Percentiles rank a stretch among this genome's conserved stretches.
Evolutionary conservation across 2,797 vertebrate species (phyloP).

Genomic region (Eulemur mongoz): DNA sequence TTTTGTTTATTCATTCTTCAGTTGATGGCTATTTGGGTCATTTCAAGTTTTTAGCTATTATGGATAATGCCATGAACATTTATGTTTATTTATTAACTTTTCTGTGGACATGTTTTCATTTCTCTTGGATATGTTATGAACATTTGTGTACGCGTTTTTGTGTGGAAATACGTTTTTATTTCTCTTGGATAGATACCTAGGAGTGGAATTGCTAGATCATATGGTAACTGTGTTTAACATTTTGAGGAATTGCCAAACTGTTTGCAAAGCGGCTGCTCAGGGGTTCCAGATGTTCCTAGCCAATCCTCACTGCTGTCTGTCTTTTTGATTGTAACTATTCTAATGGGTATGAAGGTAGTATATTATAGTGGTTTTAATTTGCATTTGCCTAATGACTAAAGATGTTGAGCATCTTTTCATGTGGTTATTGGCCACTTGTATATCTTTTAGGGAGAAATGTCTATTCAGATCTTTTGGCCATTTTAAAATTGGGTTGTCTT

Average conservation of each 20-base stretch:
- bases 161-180: background rate
- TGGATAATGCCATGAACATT: background rate
- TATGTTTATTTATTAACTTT: background rate
- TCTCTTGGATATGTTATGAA: background rate
- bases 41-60: conserved; percentile 24
- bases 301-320: background rate
- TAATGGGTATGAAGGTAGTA: background rate
- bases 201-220: background rate
- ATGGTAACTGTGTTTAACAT: background rate
- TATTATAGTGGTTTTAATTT: background rate
- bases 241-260: background rate
- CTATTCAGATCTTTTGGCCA: background rate
- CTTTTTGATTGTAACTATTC: background rate
- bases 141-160: background rate
- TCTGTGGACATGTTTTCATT: conserved; percentile 25
- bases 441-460: background rate
- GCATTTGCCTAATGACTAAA: background rate
- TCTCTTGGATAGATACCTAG: background rate
- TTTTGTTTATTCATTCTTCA: background rate
- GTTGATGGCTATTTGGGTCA: background rate
- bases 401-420: background rate
- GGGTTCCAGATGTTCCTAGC: background rate
- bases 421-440: background rate
- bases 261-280: background rate
- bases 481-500: background rate